Evolutionary conservation across 2,888 invertebrate species (phyloP).

Genomic region (Trissonchulus latispiculum): DNA sequence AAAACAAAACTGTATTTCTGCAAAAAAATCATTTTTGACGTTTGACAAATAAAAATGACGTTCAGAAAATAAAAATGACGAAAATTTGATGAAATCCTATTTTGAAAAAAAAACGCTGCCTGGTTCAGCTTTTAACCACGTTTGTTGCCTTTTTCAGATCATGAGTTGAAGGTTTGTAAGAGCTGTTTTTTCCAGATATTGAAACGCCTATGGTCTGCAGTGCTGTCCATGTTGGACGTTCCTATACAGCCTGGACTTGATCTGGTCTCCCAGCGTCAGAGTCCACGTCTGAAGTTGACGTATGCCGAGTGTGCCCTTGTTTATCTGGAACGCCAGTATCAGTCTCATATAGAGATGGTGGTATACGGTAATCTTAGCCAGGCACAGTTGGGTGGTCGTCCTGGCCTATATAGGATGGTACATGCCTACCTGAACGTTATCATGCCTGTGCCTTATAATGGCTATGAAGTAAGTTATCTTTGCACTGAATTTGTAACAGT

Average conservation of each 20-base stretch:
- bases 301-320: background rate
- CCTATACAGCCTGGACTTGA: background rate
- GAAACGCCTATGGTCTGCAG: background rate
- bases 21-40: too few species aligned
- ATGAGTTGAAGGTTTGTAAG: too few species aligned
- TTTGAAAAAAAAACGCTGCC: too few species aligned
- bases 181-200: too few species aligned
- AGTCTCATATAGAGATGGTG: conserved; percentile 68
- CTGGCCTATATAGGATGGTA: conserved; percentile 73
- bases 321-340: conserved; percentile 50
- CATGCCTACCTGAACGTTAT: conserved; percentile 62
- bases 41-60: too few species aligned
- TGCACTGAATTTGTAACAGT: too few species aligned
- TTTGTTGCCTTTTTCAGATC: too few species aligned
- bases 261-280: background rate
- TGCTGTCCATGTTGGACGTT: background rate
- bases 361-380: conserved; percentile 67
- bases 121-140: too few species aligned
- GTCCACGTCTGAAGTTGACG: background rate
- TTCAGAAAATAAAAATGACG: too few species aligned
- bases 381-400: conserved; percentile 69
- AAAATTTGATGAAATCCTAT: too few species aligned
- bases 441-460: conserved; percentile 48
- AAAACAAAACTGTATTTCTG: too few species aligned
- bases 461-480: conserved; percentile 54